Conservation (phyloP, 1,140 invertebrate genomes). For the Megalonaias nervosa region DNA sequence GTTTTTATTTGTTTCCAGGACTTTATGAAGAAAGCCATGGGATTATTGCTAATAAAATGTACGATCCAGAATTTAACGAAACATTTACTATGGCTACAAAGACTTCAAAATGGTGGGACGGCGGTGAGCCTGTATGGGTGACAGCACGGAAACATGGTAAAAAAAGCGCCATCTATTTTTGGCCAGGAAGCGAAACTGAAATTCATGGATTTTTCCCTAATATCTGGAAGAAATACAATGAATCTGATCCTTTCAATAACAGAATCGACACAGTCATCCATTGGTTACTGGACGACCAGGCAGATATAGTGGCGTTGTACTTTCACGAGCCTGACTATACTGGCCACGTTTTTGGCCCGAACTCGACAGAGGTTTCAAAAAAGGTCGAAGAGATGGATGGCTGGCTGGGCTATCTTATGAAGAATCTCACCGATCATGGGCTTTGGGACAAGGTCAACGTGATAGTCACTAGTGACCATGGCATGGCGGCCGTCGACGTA, state of each 20-base stretch:
- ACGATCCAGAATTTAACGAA: slow-evolving; percentile 74
- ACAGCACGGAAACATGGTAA: slow-evolving; percentile 50
- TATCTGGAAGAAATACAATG: slow-evolving; percentile 66
- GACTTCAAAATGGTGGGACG: slow-evolving; percentile 64
- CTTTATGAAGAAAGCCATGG: slow-evolving; percentile 83
- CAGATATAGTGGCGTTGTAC: slow-evolving; percentile 78
- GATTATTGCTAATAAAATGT: slow-evolving; percentile 78
- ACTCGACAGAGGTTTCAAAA: slow-evolving; percentile 48
- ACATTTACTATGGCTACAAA: slow-evolving; percentile 66
- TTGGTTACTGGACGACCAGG: slow-evolving; percentile 76
- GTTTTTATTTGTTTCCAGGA: slow-evolving; percentile 43
- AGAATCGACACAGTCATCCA: slow-evolving; percentile 77
- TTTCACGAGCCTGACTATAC: slow-evolving; percentile 81
- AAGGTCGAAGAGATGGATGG: slow-evolving; percentile 54
- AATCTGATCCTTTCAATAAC: slow-evolving; percentile 72
- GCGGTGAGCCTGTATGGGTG: slow-evolving; percentile 13
- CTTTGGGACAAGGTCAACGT: slow-evolving; percentile 78
- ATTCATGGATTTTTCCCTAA: slow-evolving; percentile 45
- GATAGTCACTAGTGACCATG: slow-evolving; percentile 83
- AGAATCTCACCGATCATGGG: slow-evolving; percentile 45
- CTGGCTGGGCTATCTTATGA: slow-evolving; percentile 58
- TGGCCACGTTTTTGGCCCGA: slow-evolving; percentile 70
- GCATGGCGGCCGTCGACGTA: slow-evolving; percentile 77
- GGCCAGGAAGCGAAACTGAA: slow-evolving; percentile 57
- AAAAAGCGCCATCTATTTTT: slow-evolving; percentile 47